Base-by-base conservation (phyloP, 2,888 invertebrate genomes). In the Caenorhabditis zanzibari region DNA sequence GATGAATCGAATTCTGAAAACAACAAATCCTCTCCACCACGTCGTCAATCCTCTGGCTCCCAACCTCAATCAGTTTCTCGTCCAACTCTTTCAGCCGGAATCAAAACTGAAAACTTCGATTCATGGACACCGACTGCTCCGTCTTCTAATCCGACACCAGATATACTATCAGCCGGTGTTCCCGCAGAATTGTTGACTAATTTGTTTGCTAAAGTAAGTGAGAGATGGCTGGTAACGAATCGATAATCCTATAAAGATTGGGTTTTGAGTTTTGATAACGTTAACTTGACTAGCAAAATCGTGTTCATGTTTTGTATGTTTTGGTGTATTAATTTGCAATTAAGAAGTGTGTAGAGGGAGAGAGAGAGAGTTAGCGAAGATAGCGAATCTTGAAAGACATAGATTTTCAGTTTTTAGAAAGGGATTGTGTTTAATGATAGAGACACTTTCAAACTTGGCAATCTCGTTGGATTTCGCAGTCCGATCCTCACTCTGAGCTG, bases 131-230 rank as follows among this genome's bases (percentile, higher is more conserved):
- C 72, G 16, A 72, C 80, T 2, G 64, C 72, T 12, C 38, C 71
- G 5, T 80, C 80, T 26, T 58, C 72, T 7, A 72, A 81, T 58
- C 61, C 81, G 10, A 74, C 77, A 61, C 59, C 82, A 32, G 81
- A 81, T 81, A 41, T 81, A 32, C 54, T 71, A 69, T 71, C 82
- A 19, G 75, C 75, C 2, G 68, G 64, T 14, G 81, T 82, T 14
- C 81, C 83, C 12, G 69, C 81, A 4, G 85, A 86, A 32, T 80
- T 86, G 41, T 68, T 86, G 47, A 84, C 73, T n/a, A 86, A 86
- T 47, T 74, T 84, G 58, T 86, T 86, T 64, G 86, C 75, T 19
- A 76, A 84, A 66, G 84, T 85, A n/a, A 73, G 84, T 79, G 24
- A 54, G 6, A 0, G 54, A 22, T n/a, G n/a, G n/a, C 9, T 22